A percentile compares a stretch with the other conserved stretches of the same genome.
phyloP scores from a whole-genome alignment of 2,888 invertebrate species.

The Plagodis pulveraria region DNA sequence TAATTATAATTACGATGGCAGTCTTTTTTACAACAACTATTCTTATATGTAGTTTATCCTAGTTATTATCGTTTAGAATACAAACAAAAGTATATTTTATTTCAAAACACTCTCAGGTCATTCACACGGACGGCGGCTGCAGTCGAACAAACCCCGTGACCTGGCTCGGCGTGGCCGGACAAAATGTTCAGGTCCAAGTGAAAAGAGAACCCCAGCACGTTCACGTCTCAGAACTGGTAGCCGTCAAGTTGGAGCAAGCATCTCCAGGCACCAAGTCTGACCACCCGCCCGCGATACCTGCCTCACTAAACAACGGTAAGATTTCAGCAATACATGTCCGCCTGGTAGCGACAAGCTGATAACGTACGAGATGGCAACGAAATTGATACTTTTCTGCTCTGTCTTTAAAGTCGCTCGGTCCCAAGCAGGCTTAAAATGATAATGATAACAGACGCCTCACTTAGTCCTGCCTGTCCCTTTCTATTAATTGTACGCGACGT shows the following conservation, averaged over 20 bases:
- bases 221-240: slow-evolving; percentile 85
- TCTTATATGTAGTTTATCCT: no score
- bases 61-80: neutral
- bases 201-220: slow-evolving; percentile 87
- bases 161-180: slow-evolving; percentile 81
- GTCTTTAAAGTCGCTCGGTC: slow-evolving; percentile 1
- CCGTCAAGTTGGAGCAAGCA: slow-evolving; percentile 87
- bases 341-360: slow-evolving; percentile 39
- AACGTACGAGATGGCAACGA: slow-evolving; percentile 15
- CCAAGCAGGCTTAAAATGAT: slow-evolving; percentile 3
- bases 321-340: slow-evolving; percentile 27
- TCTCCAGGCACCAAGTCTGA: slow-evolving; percentile 86
- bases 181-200: slow-evolving; percentile 84
- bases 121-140: slow-evolving; percentile 86
- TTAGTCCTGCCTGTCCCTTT: slow-evolving; percentile 8
- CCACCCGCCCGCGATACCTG: slow-evolving; percentile 71
- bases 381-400: slow-evolving; percentile 10
- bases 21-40: neutral
- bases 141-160: slow-evolving; percentile 89
- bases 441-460: slow-evolving; percentile 3
- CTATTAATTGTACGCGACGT: neutral
- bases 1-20: neutral
- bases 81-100: neutral
- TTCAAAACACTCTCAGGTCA: slow-evolving; percentile 50
- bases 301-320: slow-evolving; percentile 76